Base-by-base conservation (phyloP, 2,888 invertebrate genomes). In the Drosophila rubida region DNA sequence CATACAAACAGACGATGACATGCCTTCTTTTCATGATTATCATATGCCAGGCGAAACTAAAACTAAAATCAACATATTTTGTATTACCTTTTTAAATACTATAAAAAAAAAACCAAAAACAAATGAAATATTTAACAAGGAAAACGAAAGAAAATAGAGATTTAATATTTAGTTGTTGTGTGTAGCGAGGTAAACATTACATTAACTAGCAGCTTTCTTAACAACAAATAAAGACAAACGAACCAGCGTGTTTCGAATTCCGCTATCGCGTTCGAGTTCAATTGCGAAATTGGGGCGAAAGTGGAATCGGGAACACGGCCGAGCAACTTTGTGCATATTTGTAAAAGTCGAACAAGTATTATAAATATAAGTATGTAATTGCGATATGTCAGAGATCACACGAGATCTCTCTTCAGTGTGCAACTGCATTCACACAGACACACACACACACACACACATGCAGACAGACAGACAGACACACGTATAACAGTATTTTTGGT, bases 11-110 rank as follows among this genome's bases (percentile, higher is more conserved):
- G 35, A 49, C 45, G 25, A 50, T 32, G 49, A 46, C 27, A 59
- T 55, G 76, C 64, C 63, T 75, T 75, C 76, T 55, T 70, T 64
- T 59, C 49, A 45, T 49, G 35, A 60, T 46, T 75, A 58, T 59
- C 63, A 63, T 41, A 63, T 30, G 45, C 23, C 44, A 61, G 37
- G 23, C 37, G 7, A 48, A 50, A 46, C 39, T 58, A 55, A 58
- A 63, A 63, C 67, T 65, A 57, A 80, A 78, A 63, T 59, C 55
- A 63, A 78, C 64, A 87, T 78, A 81, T 87, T 84, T 80, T 80
- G 69, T 80, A 87, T 84, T 84, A 87, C 35, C 68, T 78, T 83
- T 87, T 78, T 81, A 57, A 77, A 66, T 41, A 64, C 51, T 39
- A 66, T 32, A 67, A 32, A 39, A 27, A 46, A n/a, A 53, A 7